Evolutionary conservation across 37 sponge, comb jelly and placozoan species (phyloP).

Genomic region (Cladorhizidae sp.): DNA sequence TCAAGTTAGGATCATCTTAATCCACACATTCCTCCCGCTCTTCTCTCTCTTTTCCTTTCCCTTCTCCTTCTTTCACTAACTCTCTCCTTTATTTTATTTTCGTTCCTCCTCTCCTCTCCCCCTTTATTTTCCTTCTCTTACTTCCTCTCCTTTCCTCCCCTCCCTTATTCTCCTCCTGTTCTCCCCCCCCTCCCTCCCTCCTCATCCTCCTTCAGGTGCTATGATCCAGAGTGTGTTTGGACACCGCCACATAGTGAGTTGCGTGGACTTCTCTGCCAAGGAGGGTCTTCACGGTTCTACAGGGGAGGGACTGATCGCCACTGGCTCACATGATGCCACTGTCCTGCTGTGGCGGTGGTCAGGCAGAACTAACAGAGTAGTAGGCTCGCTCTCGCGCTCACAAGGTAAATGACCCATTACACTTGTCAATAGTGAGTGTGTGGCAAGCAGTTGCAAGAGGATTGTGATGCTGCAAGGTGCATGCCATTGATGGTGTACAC

Average conservation of each 20-base stretch:
- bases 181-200: neutral
- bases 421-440: neutral
- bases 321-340: conserved; percentile 90
- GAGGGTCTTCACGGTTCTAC: conserved; percentile 36
- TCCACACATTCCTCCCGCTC: too few species aligned
- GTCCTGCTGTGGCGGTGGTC: conserved; percentile 88
- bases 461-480: neutral
- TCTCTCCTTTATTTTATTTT: neutral
- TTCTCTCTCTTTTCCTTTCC: too few species aligned
- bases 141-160: neutral
- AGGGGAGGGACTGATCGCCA: conserved; percentile 64
- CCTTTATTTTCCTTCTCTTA: neutral
- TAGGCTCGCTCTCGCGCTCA: conserved; percentile 9
- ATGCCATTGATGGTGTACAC: too few species aligned
- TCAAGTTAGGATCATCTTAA: too few species aligned
- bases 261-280: conserved; percentile 60
- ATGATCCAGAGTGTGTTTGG: conserved; percentile 89
- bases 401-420: neutral
- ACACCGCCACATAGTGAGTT: conserved; percentile 76
- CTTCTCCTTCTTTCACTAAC: too few species aligned
- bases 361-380: conserved; percentile 54
- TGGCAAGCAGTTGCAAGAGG: neutral
- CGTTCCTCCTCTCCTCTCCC: neutral
- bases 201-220: conserved; percentile 21
- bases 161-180: neutral